phyloP scores from a whole-genome alignment of 2,888 invertebrate genomes.

The Sialis lutaria region DNA sequence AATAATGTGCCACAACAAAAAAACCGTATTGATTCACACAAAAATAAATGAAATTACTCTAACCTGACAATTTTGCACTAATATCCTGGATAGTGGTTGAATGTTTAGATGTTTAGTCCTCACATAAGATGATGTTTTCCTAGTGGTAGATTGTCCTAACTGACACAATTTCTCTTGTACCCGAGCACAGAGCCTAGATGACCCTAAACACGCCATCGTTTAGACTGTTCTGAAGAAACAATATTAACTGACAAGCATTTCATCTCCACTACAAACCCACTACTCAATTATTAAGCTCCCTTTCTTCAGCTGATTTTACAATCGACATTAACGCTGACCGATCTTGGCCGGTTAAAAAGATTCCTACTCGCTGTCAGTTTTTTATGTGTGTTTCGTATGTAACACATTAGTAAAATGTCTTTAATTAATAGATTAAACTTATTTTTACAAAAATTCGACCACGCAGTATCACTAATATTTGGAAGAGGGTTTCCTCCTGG shows the following conservation, averaged over 20 bases:
- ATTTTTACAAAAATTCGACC: no score
- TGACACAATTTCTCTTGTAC: conserved; percentile 67
- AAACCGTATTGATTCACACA: no score
- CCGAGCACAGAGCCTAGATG: conserved; percentile 67
- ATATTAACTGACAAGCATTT: not conserved
- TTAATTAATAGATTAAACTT: no score
- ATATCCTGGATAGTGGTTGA: conserved; percentile 27
- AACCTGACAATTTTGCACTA: conserved; percentile 28
- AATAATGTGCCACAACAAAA: no score
- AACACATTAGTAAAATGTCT: no score
- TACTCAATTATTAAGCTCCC: not conserved
- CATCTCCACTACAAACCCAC: not conserved
- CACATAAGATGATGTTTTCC: conserved; percentile 46
- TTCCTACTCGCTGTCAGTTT: no score
- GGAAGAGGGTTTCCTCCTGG: no score
- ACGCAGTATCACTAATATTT: no score
- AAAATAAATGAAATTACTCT: conserved; percentile 9
- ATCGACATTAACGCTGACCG: no score
- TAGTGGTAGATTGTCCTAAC: conserved; percentile 52
- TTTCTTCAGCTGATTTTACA: not conserved
- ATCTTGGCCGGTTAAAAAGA: no score
- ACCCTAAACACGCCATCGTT: conserved; percentile 70
- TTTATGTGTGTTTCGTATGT: no score
- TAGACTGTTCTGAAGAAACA: conserved; percentile 50
- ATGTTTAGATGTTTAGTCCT: conserved; percentile 48